Evolutionary conservation across 2,888 invertebrate species (phyloP).

Genomic region (Ochropleura leucogaster): DNA sequence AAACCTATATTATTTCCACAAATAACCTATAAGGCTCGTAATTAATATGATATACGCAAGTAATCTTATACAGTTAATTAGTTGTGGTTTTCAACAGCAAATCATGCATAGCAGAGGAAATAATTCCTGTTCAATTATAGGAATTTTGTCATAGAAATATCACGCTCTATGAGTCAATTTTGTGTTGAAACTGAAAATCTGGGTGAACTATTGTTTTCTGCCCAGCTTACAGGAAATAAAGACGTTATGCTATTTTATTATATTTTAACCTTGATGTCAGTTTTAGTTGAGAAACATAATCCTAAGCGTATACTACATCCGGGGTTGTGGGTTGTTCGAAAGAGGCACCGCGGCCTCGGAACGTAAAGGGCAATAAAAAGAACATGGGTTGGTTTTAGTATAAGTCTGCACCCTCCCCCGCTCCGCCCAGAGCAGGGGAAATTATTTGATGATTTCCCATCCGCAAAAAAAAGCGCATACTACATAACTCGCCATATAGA

Average conservation of each 20-base stretch:
- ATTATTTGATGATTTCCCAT: too few relatives aligned
- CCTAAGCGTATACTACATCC: too few relatives aligned
- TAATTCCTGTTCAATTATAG: neutral
- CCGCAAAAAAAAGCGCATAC: too few relatives aligned
- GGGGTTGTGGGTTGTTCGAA: too few relatives aligned
- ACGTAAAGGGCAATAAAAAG: too few relatives aligned
- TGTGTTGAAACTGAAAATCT: neutral
- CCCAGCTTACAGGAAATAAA: neutral
- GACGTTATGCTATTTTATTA: neutral
- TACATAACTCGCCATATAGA: too few relatives aligned
- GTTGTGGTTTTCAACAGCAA: neutral
- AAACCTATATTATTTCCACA: neutral
- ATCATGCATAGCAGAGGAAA: neutral
- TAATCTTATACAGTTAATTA: neutral
- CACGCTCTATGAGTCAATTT: neutral
- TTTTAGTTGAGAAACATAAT: neutral
- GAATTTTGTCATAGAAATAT: neutral
- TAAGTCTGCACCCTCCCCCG: too few relatives aligned
- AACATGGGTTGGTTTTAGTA: too few relatives aligned
- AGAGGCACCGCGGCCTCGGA: too few relatives aligned
- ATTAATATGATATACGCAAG: constrained; percentile 12
- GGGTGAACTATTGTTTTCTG: neutral
- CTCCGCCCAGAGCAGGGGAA: too few relatives aligned
- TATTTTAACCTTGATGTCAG: neutral
- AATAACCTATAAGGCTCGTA: neutral